phyloP scores from a whole-genome alignment of 2,888 invertebrate species.

The Holacanthella duospinosa region DNA sequence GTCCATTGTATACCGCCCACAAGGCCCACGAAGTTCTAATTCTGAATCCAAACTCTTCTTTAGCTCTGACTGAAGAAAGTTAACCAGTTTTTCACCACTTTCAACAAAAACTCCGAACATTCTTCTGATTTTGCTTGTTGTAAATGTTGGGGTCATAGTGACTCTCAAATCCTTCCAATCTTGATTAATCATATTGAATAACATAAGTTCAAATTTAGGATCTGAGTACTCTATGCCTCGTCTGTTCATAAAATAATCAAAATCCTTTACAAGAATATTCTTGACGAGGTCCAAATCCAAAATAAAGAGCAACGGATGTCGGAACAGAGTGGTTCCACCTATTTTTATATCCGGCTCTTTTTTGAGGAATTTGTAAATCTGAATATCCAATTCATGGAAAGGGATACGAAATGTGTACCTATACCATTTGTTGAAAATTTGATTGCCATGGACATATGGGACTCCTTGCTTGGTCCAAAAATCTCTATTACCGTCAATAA shows the following conservation, averaged over 20 bases:
- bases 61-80: constrained; percentile 15
- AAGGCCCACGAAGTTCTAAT: constrained; percentile 22
- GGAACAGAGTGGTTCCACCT: constrained; percentile 21
- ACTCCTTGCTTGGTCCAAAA: constrained; percentile 9
- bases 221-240: constrained; percentile 15
- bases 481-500: constrained; percentile 10
- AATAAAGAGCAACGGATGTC: constrained; percentile 17
- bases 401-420: background rate
- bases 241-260: constrained; percentile 22
- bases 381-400: background rate
- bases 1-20: constrained; percentile 36
- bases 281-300: constrained; percentile 27
- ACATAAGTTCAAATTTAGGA: constrained; percentile 22
- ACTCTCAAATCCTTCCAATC: constrained; percentile 28
- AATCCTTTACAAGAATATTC: constrained; percentile 29
- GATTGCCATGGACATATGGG: background rate
- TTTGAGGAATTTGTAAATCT: constrained; percentile 5
- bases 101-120: constrained; percentile 30
- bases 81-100: constrained; percentile 17
- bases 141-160: constrained; percentile 30
- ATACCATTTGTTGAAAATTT: background rate
- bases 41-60: constrained; percentile 12
- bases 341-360: constrained; percentile 1
- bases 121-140: constrained; percentile 19
- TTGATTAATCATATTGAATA: constrained; percentile 20